These are phyloP conservation scores for Subanguina moxae DNA, from an alignment of 1,140 invertebrate species.

Conservation along the genomic window DNA sequence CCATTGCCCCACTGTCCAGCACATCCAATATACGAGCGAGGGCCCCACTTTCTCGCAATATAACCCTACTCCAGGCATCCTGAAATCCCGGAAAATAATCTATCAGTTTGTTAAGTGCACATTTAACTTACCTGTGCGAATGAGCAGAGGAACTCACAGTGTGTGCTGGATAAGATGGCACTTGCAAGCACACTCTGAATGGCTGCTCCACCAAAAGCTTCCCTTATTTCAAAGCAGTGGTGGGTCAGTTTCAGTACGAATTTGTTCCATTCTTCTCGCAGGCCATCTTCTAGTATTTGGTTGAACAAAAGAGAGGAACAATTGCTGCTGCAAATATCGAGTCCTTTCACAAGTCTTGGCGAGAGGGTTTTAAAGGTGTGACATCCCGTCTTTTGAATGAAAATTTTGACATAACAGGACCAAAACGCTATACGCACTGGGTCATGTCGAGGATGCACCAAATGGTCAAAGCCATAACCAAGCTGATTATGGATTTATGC, in stretches of 20 bases:
- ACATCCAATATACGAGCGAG: constrained; percentile 19
- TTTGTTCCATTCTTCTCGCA: constrained; percentile 10
- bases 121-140: constrained; percentile 19
- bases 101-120: background rate
- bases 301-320: no score
- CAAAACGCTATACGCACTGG: no score
- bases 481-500: no score
- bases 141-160: constrained; percentile 27
- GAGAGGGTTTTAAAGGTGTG: no score
- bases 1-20: background rate
- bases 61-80: constrained; percentile 28
- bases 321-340: no score
- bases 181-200: constrained; percentile 11
- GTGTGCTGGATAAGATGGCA: background rate
- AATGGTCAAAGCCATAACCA: no score
- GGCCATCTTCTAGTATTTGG: no score
- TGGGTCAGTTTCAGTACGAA: constrained; percentile 22
- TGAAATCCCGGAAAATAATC: constrained; percentile 8
- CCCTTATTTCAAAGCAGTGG: constrained; percentile 30
- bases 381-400: no score
- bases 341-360: no score
- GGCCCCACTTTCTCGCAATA: constrained; percentile 13
- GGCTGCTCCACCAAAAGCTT: constrained; percentile 23
- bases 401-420: no score
- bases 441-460: no score